These are phyloP conservation scores for Caenorhabditis sp. DNA, from an alignment of 2,888 invertebrate species.

Conservation along the genomic window DNA sequence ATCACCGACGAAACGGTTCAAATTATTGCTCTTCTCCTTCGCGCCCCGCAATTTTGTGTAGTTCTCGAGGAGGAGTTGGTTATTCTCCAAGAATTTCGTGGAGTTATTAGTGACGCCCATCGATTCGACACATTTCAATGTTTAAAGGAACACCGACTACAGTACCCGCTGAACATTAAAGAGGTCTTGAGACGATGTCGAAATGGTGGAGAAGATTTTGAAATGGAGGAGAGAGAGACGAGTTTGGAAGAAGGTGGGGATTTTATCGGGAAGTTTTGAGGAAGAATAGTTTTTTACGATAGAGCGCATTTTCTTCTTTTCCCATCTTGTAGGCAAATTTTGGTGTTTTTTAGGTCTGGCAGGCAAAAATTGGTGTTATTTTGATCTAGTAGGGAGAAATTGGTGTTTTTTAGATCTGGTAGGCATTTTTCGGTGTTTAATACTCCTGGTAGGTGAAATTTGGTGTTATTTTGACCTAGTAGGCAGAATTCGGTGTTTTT, in stretches of 20 bases:
- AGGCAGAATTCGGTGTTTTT: no score
- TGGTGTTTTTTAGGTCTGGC: no score
- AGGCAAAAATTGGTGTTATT: no score
- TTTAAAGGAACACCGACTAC: not conserved
- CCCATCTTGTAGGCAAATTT: no score
- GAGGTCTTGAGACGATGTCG: not conserved
- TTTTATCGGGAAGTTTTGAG: not conserved
- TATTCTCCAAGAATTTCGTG: not conserved
- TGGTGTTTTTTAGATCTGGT: no score
- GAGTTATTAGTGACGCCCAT: not conserved
- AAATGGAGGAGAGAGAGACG: not conserved
- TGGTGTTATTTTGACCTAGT: no score
- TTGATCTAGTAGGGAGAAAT: no score
- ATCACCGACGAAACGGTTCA: not conserved
- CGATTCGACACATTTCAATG: constrained; percentile 5
- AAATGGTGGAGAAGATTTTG: not conserved
- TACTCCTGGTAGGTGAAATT: no score
- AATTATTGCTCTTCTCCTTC: not conserved
- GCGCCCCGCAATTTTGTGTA: not conserved
- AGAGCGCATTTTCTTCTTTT: no score
- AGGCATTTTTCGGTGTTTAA: no score
- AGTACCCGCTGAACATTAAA: not conserved
- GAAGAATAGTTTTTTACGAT: no score
- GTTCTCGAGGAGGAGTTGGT: not conserved
- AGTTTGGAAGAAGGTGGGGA: not conserved